A percentile compares a stretch with the other conserved stretches of the same genome.
Evolutionary conservation across 53 echinoderm and acorn worm genomes (phyloP).

Genomic region (Henricia sp.): DNA sequence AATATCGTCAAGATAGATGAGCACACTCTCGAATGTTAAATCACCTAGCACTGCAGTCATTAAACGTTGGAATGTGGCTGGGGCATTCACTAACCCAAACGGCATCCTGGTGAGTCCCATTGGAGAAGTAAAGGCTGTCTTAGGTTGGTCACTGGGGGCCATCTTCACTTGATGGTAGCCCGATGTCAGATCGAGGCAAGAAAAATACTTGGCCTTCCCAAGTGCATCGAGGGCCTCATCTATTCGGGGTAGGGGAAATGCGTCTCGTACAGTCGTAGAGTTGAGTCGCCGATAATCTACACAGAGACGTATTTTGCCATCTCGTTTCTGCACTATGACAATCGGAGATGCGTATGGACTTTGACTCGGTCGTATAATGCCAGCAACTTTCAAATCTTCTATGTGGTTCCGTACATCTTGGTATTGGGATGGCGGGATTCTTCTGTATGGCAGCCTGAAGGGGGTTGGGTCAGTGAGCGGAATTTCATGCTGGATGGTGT

Average conservation of each 20-base stretch:
- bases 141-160: constrained; percentile 7
- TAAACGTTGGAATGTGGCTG: constrained; percentile 47
- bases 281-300: constrained; percentile 39
- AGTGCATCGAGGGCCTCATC: constrained; percentile 26
- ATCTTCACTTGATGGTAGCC: constrained; percentile 49
- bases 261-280: constrained; percentile 30
- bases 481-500: constrained; percentile 15
- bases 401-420: constrained; percentile 25
- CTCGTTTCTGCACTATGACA: constrained; percentile 44
- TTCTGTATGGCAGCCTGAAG: constrained; percentile 24
- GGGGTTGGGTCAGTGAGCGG: constrained; percentile 20
- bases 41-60: constrained; percentile 44
- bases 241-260: too few relatives aligned
- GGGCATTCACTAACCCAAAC: constrained; percentile 35
- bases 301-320: constrained; percentile 31
- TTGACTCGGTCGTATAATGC: constrained; percentile 1
- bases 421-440: constrained; percentile 39
- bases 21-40: constrained; percentile 1
- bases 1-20: too few relatives aligned
- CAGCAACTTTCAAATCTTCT: constrained; percentile 13
- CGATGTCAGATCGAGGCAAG: constrained; percentile 34
- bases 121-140: constrained; percentile 44
- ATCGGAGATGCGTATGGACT: constrained; percentile 33
- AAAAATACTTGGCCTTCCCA: constrained; percentile 7
- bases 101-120: constrained; percentile 54